A percentile compares a stretch with the other conserved stretches of the same genome.
These are phyloP conservation scores for Agrenia bidenticulata DNA, from an alignment of 2,888 invertebrate species.

Conservation along the genomic window DNA sequence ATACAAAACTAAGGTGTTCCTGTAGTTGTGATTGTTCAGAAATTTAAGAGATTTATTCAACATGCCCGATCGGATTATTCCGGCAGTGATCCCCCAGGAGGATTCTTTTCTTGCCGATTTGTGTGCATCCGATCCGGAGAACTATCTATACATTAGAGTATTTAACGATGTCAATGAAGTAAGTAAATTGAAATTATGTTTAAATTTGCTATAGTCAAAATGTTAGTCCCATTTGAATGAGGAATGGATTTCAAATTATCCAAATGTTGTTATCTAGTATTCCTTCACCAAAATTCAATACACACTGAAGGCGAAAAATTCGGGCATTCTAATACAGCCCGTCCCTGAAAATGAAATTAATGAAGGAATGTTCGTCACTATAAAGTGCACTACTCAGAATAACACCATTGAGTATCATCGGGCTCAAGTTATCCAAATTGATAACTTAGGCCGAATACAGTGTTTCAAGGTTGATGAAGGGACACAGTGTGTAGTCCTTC, in stretches of 20 bases:
- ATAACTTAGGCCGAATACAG: neutral
- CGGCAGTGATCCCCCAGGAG: neutral
- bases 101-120: neutral
- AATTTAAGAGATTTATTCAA: too few species aligned
- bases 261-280: neutral
- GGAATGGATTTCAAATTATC: too few species aligned
- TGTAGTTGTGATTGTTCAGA: too few species aligned
- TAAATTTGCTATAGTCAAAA: too few species aligned
- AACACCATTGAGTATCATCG: neutral
- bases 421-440: neutral
- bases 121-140: neutral
- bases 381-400: neutral
- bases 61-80: too few species aligned
- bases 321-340: neutral
- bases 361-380: neutral
- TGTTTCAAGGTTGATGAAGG: constrained; percentile 16
- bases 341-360: constrained; percentile 3
- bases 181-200: too few species aligned
- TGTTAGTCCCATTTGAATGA: too few species aligned
- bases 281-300: neutral
- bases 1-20: too few species aligned
- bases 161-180: neutral
- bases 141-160: constrained; percentile 4
- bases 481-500: neutral
- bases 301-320: neutral